Evolutionary conservation across 53 echinoderm and acorn worm species (phyloP), one percentile per base, ranked within the genome.

Genomic region (Apostichopus leukothele): DNA sequence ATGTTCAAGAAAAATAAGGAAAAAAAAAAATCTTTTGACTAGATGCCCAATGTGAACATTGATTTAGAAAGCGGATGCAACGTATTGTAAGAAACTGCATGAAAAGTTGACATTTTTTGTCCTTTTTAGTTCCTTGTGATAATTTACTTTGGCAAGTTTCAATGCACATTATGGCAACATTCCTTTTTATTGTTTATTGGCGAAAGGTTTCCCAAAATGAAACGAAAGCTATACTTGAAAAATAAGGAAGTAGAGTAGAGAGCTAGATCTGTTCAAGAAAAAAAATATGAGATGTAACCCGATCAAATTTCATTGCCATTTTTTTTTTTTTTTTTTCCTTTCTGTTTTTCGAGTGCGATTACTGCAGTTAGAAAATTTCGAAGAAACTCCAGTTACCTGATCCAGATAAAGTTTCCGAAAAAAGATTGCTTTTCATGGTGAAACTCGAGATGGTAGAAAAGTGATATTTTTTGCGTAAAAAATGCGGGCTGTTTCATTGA

Each of bases 61-160:
- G 71, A 71, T 71, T 71, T 71, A 71, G 71, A 71, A 71, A 71
- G 71, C 71, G 71, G 71, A 71, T 71, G 71, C 6, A 6, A 13
- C 71, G 16, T 10, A 10, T 57, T 9, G 7, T 16, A 71, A 71
- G n/a, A 71, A 71, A 71, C 71, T 71, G 16, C 71, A 71, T 19
- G 7, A 71, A 71, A 71, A 71, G 71, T 71, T 71, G 14, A 71
- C 71, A 71, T 71, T 71, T 71, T 71, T 71, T 55, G 19, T 55
- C 55, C 23, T 59, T 81, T 81, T 51, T 55, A 81, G 54, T 81
- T 81, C 81, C 81, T 81, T 81, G 54, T 81, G 59, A 55, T 81
- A 19, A 81, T 81, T 81, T 81, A 81, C 59, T 81, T 81, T 81
- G 81, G 81, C 81, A 81, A 55, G 54, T 55, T 81, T 55, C 81